Evolutionary conservation across 2,888 invertebrate genomes (phyloP).

Genomic region (Polymixis flavicincta): DNA sequence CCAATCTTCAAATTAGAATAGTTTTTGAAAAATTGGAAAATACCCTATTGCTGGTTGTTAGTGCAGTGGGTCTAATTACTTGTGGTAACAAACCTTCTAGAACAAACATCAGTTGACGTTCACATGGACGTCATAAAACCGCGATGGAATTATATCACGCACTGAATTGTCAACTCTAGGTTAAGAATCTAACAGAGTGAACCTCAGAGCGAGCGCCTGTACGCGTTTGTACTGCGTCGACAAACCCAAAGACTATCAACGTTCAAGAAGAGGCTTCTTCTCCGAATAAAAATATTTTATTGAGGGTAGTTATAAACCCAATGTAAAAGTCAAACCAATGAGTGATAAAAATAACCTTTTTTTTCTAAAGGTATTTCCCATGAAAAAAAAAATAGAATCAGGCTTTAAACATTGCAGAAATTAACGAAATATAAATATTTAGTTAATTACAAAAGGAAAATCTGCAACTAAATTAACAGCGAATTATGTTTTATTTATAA

Average conservation of each 20-base stretch:
- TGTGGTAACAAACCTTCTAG: conserved; percentile 5
- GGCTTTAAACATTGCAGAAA: background rate
- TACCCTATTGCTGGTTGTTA: conserved; percentile 26
- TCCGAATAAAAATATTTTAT: background rate
- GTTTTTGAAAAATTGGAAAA: too few relatives aligned
- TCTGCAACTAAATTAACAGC: background rate
- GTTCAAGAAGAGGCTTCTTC: background rate
- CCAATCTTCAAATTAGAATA: too few relatives aligned
- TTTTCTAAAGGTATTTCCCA: background rate
- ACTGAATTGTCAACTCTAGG: too few relatives aligned
- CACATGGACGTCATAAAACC: too few relatives aligned
- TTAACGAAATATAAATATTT: conserved; percentile 3
- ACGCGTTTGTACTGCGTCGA: too few relatives aligned
- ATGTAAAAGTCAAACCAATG: background rate
- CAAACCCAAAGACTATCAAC: too few relatives aligned
- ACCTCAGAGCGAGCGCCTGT: too few relatives aligned
- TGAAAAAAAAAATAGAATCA: too few relatives aligned
- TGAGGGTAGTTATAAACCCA: background rate
- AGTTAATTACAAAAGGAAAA: conserved; percentile 5
- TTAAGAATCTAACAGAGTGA: too few relatives aligned
- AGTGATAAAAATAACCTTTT: background rate
- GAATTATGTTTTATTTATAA: conserved; percentile 2
- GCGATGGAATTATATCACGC: too few relatives aligned
- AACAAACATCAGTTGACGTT: background rate
- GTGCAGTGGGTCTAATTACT: conserved; percentile 25